Base-by-base conservation (phyloP, 2,113 vertebrate species). In the Motacilla alba region DNA sequence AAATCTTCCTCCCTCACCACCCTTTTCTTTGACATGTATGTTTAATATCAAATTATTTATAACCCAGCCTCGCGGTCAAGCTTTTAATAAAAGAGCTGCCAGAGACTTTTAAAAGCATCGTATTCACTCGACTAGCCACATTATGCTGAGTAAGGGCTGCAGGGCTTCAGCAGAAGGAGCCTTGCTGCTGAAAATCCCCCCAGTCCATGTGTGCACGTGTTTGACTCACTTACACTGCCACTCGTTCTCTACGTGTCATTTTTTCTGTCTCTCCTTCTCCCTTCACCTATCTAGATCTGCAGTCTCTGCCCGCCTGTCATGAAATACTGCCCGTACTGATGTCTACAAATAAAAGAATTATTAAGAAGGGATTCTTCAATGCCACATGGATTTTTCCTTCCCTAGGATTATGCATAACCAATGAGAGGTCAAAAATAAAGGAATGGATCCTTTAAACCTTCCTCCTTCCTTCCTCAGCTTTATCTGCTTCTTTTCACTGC, bases 1-100 rank as follows among this genome's bases (percentile, higher is more conserved):
- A 80, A 87, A 94, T 93, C 87, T 95, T 93, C 33, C 41, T 89
- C 82, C 72, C 73, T 83, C 67, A 81, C 21, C 69, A 74, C 86
- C 70, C 83, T 87, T 64, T 64, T 70, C 67, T 89, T 86, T 96
- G 94, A 96, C 86, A 28, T 89, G 92, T 87, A 55, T 89, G 87
- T 86, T 97, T 97, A 96, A 97, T 97, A 97, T 96, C 82, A 86
- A 97, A 95, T 97, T 96, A 96, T 97, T 97, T 96, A 94, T 97
- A 94, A 96, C 67, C 35, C 77, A 94, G 83, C 66, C 84, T 80
- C 3, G 14, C 74, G 46, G 86, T 93, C 96, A 97, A 91, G 73
- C 93, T 95, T 96, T 97, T 95, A 95, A 96, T 95, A 84, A 87
- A 91, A 91, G 81, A 76, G 47, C 89, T 89, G 94, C 94, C 72